phyloP scores from a whole-genome alignment of 2,797 vertebrate species.

The Sebastes iracundus region DNA sequence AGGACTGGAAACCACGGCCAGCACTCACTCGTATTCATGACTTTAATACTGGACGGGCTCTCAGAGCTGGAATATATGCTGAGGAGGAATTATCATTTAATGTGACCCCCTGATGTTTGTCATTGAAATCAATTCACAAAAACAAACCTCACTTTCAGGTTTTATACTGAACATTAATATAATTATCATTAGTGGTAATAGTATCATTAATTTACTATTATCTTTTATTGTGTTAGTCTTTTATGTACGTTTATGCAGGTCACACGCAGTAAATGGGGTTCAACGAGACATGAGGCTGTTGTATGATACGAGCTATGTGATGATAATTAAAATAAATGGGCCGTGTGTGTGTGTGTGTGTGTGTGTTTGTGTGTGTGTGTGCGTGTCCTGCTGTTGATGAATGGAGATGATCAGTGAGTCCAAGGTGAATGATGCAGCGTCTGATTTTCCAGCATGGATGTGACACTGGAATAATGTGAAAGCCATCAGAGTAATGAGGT shows the following conservation, averaged over 20 bases:
- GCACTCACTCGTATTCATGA: not conserved
- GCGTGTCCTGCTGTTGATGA: slow-evolving; percentile 36
- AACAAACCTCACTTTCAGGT: not conserved
- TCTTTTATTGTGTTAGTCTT: not conserved
- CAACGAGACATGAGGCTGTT: not conserved
- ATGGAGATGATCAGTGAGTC: slow-evolving; percentile 51
- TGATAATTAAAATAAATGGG: slow-evolving; percentile 29
- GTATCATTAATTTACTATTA: not conserved
- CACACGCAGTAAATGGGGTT: slow-evolving; percentile 1
- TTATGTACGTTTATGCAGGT: not conserved
- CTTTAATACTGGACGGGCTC: not conserved
- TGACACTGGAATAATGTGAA: slow-evolving; percentile 61
- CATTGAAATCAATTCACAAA: slow-evolving; percentile 3
- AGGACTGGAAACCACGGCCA: not conserved
- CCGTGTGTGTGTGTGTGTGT: not conserved
- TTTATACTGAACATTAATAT: not conserved
- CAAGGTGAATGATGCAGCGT: slow-evolving; percentile 46
- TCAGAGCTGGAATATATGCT: not conserved
- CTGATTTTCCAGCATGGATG: slow-evolving; percentile 46
- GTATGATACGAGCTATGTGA: not conserved
- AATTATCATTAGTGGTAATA: not conserved
- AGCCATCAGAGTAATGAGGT: slow-evolving; percentile 68
- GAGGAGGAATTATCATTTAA: not conserved
- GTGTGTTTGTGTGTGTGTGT: not conserved
- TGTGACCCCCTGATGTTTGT: not conserved